Base-by-base conservation (phyloP, 2,797 vertebrate species). In the Menidia menidia region DNA sequence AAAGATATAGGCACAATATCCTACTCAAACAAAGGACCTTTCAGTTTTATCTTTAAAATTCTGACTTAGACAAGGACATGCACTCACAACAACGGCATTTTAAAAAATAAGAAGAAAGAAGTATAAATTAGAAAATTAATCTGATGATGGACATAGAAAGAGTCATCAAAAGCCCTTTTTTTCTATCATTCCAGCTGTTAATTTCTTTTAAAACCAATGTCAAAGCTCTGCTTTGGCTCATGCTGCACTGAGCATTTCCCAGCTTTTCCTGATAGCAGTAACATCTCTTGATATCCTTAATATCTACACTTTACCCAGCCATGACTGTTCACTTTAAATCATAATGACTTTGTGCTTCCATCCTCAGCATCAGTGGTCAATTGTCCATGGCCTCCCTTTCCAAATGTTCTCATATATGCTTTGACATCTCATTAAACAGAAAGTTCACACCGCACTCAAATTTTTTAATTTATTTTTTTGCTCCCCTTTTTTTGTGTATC, bases 241-340 rank as follows among this genome's bases (percentile, higher is more conserved):
- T 31, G 56, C 77, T 69, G 62, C 73, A 58, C 58, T 3, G 33
- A 76, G 64, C 53, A 62, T 65, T 78, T 58, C 6, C 31, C 64
- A 75, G 75, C 68, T 70, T 12, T 65, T 32, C 75, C 83, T 75
- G 71, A 72, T 59, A 75, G 83, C 54, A 68, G 56, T 44, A 53
- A 60, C 64, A 73, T 60, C 52, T 42, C 60, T 60, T 57, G 64
- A 69, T 75, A 68, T 78, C 68, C 19, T 53, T 65, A 62, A 71
- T 77, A 67, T 81, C 71, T 60, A 71, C 48, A 55, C 31, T 83
- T 81, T 54, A 52, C 59, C 78, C 68, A 73, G 56, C 56, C 31
- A 16, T 64, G 56, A 70, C 71, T 48, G 58, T 35, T 74, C 33
- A 45, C 59, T 75, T 71, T 56, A 50, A 81, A 68, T 71, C 55